Base-by-base conservation (phyloP, 1,140 invertebrate genomes). In the Polyergus mexicanus region DNA sequence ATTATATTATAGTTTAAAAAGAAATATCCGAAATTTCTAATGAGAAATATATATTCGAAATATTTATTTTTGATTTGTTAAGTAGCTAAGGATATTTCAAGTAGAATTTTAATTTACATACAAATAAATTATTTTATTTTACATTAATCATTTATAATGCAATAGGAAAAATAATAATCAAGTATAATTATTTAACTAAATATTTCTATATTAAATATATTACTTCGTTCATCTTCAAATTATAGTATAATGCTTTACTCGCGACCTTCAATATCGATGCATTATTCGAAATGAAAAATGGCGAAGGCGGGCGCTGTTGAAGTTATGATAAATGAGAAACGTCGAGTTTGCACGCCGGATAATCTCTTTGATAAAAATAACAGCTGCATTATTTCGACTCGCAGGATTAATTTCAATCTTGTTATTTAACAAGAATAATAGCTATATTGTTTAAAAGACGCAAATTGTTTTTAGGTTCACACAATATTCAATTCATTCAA, bases 251-350 rank as follows among this genome's bases (percentile, higher is more conserved):
- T 51, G 38, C 10, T 51, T 72, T 54, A 38, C 19, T 58, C n/a
- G 66, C 25, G 78, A 83, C 78, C 78, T 83, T 83, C 68, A 56
- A 83, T 72, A 83, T 19, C 69, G 68, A 83, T 74, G 78, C 68
- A 83, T 83, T 83, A 83, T 83, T 83, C 68, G 78, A 83, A 68
- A 83, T 83, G 78, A 83, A 68, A 83, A 83, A 83, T 83, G 72
- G 68, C 25, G 54, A 83, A 83, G 78, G 78, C 68, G 78, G 68
- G 78, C 68, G 32, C 66, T 25, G 78, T 68, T 83, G 66, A 72
- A 58, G 66, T 72, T 81, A 60, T 83, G 78, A 83, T 72, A 56
- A 83, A 83, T 83, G 78, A 72, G 78, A 74, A 72, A 72, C 38
- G 38, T 47, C 78, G 66, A 16, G 66, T 81, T 32, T 54, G 35